phyloP scores from a whole-genome alignment of 2,888 invertebrate species.

The Nasonia oneida region DNA sequence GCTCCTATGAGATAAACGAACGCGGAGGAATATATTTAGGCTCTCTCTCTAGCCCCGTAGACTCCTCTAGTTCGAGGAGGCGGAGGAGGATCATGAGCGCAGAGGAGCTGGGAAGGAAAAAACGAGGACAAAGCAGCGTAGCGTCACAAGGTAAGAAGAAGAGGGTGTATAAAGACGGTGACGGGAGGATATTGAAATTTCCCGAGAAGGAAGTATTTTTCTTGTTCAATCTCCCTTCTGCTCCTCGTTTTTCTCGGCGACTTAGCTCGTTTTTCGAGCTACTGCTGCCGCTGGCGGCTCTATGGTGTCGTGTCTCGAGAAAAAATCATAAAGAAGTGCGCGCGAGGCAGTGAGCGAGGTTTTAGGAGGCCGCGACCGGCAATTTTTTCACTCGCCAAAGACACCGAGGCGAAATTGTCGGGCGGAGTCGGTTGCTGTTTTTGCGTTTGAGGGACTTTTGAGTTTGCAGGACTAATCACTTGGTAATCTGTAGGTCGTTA shows the following conservation, averaged over 20 bases:
- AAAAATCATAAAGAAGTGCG: constrained; percentile 46
- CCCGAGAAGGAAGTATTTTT: constrained; percentile 54
- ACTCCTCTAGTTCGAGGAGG: neutral
- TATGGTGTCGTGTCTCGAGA: constrained; percentile 13
- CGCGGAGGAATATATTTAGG: constrained; percentile 4
- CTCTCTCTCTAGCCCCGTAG: neutral
- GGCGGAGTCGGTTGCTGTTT: neutral
- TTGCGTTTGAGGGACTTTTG: neutral
- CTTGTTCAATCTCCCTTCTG: constrained; percentile 52
- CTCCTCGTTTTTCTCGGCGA: constrained; percentile 31
- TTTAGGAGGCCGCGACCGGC: constrained; percentile 37
- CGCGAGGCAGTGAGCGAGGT: too few species aligned
- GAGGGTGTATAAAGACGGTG: constrained; percentile 18
- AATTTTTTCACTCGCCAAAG: neutral
- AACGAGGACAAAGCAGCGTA: neutral
- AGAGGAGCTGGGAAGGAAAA: neutral
- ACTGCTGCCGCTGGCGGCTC: neutral
- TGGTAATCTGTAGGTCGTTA: too few species aligned
- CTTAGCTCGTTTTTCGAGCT: constrained; percentile 26
- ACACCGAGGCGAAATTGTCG: neutral
- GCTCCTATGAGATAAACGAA: neutral
- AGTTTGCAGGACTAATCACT: too few species aligned
- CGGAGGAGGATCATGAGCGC: neutral
- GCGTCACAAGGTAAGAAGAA: neutral
- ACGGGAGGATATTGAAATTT: constrained; percentile 60